These are phyloP conservation scores for Drosophila virilis DNA, from an alignment of 1,140 invertebrate species.

Conservation along the genomic window DNA sequence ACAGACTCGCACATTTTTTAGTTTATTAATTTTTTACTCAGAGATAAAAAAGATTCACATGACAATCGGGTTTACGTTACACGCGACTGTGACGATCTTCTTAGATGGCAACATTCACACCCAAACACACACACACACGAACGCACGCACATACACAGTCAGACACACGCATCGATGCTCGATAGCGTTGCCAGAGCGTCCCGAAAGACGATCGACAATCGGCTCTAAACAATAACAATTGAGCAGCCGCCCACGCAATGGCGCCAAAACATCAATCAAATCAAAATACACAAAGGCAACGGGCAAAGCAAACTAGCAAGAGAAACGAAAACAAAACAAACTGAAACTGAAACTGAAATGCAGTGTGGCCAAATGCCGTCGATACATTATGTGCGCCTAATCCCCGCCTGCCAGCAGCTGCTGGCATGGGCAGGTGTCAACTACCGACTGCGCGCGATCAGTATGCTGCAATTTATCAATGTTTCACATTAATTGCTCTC, in stretches of 20 bases:
- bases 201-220: conserved; percentile 20
- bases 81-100: conserved; percentile 44
- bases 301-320: conserved; percentile 39
- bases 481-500: conserved; percentile 52
- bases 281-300: conserved; percentile 46
- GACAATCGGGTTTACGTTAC: conserved; percentile 65
- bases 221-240: conserved; percentile 13
- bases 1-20: not conserved
- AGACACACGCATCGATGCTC: not conserved
- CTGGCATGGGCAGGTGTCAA: conserved; percentile 42
- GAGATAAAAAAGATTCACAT: conserved; percentile 59
- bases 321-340: conserved; percentile 40
- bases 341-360: conserved; percentile 30
- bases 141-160: not conserved
- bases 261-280: conserved; percentile 57
- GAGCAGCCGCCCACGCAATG: conserved; percentile 32
- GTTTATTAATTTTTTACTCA: conserved; percentile 22
- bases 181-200: conserved; percentile 42
- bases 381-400: conserved; percentile 47
- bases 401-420: conserved; percentile 34
- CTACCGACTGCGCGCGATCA: not conserved
- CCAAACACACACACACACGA: conserved; percentile 8
- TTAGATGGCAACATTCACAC: conserved; percentile 16
- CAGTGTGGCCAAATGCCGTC: conserved; percentile 20
- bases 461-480: conserved; percentile 63